phyloP scores from a whole-genome alignment of 2,113 vertebrate species.

The Poeciliopsis occidentalis region DNA sequence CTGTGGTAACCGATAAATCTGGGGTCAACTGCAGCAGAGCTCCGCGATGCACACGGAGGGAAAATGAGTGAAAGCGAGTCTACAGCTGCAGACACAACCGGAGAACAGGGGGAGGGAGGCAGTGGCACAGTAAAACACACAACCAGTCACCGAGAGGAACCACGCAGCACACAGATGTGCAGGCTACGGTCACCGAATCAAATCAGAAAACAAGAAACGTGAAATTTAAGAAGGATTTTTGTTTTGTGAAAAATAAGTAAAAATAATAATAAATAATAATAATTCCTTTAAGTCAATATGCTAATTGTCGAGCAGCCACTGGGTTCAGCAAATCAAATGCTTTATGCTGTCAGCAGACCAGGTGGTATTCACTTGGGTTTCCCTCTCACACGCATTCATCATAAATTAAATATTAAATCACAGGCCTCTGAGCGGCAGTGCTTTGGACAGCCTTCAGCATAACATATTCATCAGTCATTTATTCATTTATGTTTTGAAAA shows the following conservation, averaged over 20 bases:
- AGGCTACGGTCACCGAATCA: neutral
- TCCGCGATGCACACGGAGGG: conserved; percentile 26
- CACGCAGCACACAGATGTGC: conserved; percentile 7
- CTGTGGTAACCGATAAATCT: conserved; percentile 44
- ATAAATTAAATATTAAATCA: conserved; percentile 10
- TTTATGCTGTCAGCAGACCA: conserved; percentile 1
- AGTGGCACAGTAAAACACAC: conserved; percentile 21
- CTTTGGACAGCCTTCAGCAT: neutral
- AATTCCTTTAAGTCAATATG: neutral
- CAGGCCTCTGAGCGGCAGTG: neutral
- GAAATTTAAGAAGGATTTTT: neutral
- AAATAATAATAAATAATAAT: neutral
- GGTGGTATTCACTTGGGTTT: conserved; percentile 10
- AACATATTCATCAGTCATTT: neutral
- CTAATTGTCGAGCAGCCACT: neutral
- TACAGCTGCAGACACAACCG: conserved; percentile 28
- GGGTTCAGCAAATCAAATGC: neutral
- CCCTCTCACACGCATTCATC: conserved; percentile 1
- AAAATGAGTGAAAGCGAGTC: conserved; percentile 49
- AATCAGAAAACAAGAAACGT: neutral
- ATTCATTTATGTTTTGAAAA: neutral
- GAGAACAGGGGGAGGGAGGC: conserved; percentile 37
- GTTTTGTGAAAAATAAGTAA: neutral
- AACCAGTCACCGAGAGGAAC: conserved; percentile 31
- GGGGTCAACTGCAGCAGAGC: conserved; percentile 31